phyloP scores from a whole-genome alignment of 1,140 invertebrate species.

The Bombus consobrinus region DNA sequence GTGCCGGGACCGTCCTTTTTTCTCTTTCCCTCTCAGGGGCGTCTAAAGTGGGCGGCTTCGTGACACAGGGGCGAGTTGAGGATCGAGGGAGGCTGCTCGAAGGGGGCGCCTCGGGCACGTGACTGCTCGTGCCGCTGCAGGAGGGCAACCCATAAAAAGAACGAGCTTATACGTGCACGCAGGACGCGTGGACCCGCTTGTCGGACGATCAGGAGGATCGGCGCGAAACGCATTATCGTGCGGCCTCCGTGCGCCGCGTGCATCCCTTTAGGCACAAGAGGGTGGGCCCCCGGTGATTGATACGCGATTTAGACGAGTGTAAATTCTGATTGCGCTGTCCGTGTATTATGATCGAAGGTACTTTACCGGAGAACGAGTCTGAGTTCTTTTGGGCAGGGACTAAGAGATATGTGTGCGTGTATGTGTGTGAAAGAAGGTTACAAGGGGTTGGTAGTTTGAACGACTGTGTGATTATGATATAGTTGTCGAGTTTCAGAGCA shows the following conservation, averaged over 20 bases:
- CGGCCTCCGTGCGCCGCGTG: slow-evolving; percentile 34
- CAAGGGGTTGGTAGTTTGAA: not conserved
- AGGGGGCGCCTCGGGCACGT: slow-evolving; percentile 70
- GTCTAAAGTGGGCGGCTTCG: slow-evolving; percentile 77
- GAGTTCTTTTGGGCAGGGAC: not conserved
- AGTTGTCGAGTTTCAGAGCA: not conserved
- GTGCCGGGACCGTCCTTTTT: slow-evolving; percentile 9
- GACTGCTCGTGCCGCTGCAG: slow-evolving; percentile 73
- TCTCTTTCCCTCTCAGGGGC: slow-evolving; percentile 46
- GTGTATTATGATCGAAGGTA: slow-evolving; percentile 44
- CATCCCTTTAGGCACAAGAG: slow-evolving; percentile 36
- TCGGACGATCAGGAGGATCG: slow-evolving; percentile 53
- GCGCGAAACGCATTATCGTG: slow-evolving; percentile 68
- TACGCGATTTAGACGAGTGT: slow-evolving; percentile 50
- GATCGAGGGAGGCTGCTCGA: slow-evolving; percentile 60
- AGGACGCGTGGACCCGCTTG: slow-evolving; percentile 60
- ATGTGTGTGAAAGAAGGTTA: not conserved
- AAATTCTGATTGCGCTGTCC: slow-evolving; percentile 46
- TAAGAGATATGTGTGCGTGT: not conserved
- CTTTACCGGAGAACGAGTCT: not conserved
- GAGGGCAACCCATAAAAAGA: slow-evolving; percentile 70
- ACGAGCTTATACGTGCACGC: slow-evolving; percentile 55
- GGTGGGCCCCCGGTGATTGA: slow-evolving; percentile 39
- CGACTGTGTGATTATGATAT: slow-evolving; percentile 27
- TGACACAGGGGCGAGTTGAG: slow-evolving; percentile 67